Percentiles rank a stretch among this genome's conserved stretches.
phyloP scores from a whole-genome alignment of 2,888 invertebrate genomes.

The Melanostoma mellinum region DNA sequence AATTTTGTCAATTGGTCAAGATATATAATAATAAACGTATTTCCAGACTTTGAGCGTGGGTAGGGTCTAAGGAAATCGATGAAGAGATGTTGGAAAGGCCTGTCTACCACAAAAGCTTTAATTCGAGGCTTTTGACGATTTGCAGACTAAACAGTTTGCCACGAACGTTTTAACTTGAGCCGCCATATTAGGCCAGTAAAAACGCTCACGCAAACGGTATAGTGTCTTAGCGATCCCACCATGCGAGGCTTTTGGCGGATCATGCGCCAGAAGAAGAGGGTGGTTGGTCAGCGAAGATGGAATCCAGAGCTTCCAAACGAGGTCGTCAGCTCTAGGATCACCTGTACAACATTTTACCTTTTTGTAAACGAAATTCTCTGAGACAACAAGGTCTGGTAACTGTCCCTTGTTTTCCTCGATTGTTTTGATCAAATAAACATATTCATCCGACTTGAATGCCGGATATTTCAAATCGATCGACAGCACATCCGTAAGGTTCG shows the following conservation, averaged over 20 bases:
- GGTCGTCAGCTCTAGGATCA: background rate
- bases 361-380: background rate
- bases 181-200: no score
- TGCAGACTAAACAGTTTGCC: no score
- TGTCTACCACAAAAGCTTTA: no score
- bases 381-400: background rate
- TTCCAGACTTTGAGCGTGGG: slow-evolving; percentile 4
- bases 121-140: no score
- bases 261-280: background rate
- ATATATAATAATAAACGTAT: background rate
- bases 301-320: slow-evolving; percentile 24
- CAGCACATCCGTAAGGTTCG: background rate
- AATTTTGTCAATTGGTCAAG: background rate
- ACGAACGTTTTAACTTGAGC: no score
- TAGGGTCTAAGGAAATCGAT: slow-evolving; percentile 46
- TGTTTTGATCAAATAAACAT: background rate
- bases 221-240: slow-evolving; percentile 11
- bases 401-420: background rate
- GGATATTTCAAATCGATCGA: background rate
- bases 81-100: slow-evolving; percentile 21
- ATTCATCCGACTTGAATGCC: slow-evolving; percentile 1
- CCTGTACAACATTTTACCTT: background rate
- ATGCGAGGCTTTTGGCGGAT: slow-evolving; percentile 14
- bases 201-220: no score
- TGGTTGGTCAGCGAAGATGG: background rate